Evolutionary conservation across 2,797 vertebrate genomes (phyloP).

Genomic region (Lycodopsis pacificus): DNA sequence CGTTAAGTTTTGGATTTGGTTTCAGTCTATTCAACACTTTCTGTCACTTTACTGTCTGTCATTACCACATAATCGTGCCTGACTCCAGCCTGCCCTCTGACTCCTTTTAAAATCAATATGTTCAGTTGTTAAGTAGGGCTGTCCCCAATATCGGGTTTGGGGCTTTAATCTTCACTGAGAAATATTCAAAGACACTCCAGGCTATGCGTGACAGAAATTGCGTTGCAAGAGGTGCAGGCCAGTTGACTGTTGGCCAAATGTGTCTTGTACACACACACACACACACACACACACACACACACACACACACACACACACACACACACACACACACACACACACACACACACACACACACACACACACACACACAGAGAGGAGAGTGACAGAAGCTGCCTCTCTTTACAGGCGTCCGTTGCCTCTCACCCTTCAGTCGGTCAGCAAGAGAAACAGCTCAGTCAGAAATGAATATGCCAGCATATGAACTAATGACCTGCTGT

Average conservation of each 20-base stretch:
- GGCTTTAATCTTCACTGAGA: background rate
- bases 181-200: background rate
- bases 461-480: background rate
- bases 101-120: slow-evolving; percentile 45
- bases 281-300: no score
- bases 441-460: no score
- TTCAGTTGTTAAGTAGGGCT: slow-evolving; percentile 29
- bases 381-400: no score
- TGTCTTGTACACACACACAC: no score
- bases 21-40: slow-evolving; percentile 4
- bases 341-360: no score
- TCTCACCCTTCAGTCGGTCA: no score
- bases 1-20: slow-evolving; percentile 13
- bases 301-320: no score
- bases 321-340: no score
- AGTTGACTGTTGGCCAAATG: background rate
- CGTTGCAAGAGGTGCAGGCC: background rate
- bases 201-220: background rate
- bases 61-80: background rate
- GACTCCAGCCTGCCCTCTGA: slow-evolving; percentile 5
- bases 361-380: no score
- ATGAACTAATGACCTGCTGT: background rate
- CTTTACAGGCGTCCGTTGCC: no score
- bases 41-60: slow-evolving; percentile 15
- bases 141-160: background rate